Evolutionary conservation across 2,888 invertebrate genomes (phyloP), one percentile per base, ranked within the genome.

Genomic region (Oscheius sp.): DNA sequence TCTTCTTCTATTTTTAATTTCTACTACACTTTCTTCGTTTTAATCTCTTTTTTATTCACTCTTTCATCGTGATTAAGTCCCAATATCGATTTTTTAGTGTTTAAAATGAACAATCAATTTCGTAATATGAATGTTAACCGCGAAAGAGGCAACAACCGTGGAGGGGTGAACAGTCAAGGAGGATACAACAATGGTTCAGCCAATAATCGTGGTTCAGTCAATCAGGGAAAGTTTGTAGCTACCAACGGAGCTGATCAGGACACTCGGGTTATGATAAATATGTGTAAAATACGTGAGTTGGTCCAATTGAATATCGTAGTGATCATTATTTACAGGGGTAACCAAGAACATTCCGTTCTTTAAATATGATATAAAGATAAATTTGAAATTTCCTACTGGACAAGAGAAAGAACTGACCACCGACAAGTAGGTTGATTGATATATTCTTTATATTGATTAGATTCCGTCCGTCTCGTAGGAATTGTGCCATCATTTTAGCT

Each of bases 301-400:
- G 26, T n/a, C 2, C 24, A 12, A 5, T 14, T 30, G 14, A 6
- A 5, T 33, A 24, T 5, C 20, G 2, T 32, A 17, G 17, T 2
- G 22, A 36, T 33, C 14, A 6, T 20, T 2, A 4, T 4, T 17
- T 59, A 44, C 28, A 59, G 59, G 44, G 26, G n/a, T 17, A 8
- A 22, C 20, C n/a, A 59, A 59, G 59, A 59, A 59, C 44, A 28
- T 41, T 9, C 59, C 59, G 17, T 24, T 59, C 28, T 59, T 30
- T n/a, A 59, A 59, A 9, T 59, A 59, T 9, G 41, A 41, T 22
- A 44, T 59, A 28, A 59, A 59, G 59, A 59, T 59, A 5, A n/a
- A 26, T 12, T 17, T 59, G 24, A 17, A 22, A 9, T 44, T 44
- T 24, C 28, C 14, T n/a, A 28, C 9, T 30, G 44, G 44, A 1